phyloP scores from a whole-genome alignment of 2,113 vertebrate genomes.

The Cettia cetti region DNA sequence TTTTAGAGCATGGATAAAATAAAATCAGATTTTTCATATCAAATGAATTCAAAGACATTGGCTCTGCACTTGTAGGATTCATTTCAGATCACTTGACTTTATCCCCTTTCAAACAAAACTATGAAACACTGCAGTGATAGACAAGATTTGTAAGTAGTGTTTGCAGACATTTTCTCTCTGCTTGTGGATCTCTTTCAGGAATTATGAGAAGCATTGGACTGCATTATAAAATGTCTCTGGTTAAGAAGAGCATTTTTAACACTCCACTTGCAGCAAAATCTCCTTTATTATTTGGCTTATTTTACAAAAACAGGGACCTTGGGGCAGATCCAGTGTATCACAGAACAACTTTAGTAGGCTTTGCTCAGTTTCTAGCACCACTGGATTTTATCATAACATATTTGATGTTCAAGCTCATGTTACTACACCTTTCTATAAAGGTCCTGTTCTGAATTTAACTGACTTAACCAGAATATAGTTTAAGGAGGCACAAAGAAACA shows the following conservation, averaged over 20 bases:
- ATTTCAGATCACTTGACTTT: slow-evolving; percentile 10
- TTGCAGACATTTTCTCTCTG: background rate
- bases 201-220: background rate
- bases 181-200: background rate
- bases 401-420: background rate
- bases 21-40: background rate
- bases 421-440: background rate
- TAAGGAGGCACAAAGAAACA: background rate
- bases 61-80: background rate
- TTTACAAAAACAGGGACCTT: background rate
- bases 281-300: background rate
- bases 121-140: background rate
- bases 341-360: background rate
- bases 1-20: background rate
- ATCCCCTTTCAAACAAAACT: background rate
- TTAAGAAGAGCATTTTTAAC: background rate
- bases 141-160: background rate
- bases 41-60: background rate
- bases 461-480: background rate
- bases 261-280: background rate
- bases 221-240: background rate
- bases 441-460: background rate
- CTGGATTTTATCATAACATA: background rate
- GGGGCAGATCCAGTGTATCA: background rate
- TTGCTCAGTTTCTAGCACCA: background rate